phyloP scores from a whole-genome alignment of 1,140 invertebrate genomes.

The Drosophila leontia region DNA sequence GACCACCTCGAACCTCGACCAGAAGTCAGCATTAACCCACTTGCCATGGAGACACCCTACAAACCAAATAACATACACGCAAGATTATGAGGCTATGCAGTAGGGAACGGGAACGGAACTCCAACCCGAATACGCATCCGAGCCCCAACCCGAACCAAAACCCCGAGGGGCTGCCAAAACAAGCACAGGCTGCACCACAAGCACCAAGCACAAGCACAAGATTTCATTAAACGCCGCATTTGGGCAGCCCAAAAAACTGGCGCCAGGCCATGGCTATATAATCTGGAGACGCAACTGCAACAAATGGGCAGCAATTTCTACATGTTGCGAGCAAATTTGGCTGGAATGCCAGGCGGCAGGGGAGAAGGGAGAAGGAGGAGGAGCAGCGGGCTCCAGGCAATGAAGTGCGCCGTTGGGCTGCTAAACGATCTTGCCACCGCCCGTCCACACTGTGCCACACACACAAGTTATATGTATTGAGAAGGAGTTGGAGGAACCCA shows the following conservation, averaged over 20 bases:
- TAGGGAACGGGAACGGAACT: background rate
- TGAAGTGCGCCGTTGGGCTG: conserved; percentile 79
- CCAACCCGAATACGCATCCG: conserved; percentile 30
- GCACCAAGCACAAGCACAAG: conserved; percentile 31
- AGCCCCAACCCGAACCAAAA: conserved; percentile 8
- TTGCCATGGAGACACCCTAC: conserved; percentile 14
- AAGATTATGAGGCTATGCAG: conserved; percentile 34
- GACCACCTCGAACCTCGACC: conserved; percentile 8
- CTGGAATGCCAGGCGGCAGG: conserved; percentile 57
- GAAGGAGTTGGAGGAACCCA: background rate
- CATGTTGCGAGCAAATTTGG: conserved; percentile 81
- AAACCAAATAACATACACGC: conserved; percentile 33
- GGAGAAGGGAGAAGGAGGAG: background rate
- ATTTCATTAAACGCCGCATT: conserved; percentile 81
- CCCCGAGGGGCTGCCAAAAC: conserved; percentile 69
- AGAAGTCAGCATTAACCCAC: conserved; percentile 18
- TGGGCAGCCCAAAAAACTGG: conserved; percentile 75
- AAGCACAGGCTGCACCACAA: conserved; percentile 31
- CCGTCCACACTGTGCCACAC: conserved; percentile 82
- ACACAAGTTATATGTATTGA: conserved; percentile 25
- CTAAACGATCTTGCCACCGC: conserved; percentile 83
- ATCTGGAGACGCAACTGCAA: conserved; percentile 43
- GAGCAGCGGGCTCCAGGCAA: conserved; percentile 35
- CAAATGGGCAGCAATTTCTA: conserved; percentile 81
- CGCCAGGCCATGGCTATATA: conserved; percentile 59